These are phyloP conservation scores for Tridacna gigas DNA, from an alignment of 2,888 invertebrate species.

Conservation along the genomic window DNA sequence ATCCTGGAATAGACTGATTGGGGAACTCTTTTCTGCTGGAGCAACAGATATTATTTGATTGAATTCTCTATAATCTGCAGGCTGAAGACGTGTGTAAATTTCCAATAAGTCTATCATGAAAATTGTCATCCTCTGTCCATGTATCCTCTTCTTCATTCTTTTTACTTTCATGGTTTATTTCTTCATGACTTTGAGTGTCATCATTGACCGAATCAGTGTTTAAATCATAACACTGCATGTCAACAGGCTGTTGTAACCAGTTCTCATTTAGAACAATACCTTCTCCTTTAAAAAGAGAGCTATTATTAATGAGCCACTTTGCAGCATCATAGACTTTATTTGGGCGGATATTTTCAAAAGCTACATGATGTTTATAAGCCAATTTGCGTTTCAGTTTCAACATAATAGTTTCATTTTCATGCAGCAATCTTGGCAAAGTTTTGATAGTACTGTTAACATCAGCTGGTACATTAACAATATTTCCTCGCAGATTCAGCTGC, in stretches of 20 bases:
- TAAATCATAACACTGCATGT: not conserved
- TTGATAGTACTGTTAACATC: conserved; percentile 63
- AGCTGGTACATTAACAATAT: conserved; percentile 68
- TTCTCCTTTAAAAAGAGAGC: conserved; percentile 43
- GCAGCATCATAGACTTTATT: conserved; percentile 56
- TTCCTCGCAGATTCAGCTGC: conserved; percentile 58
- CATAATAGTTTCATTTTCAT: no score
- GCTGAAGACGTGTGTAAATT: conserved; percentile 35
- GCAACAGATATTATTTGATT: conserved; percentile 43
- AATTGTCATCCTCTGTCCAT: conserved; percentile 36
- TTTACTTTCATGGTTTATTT: not conserved
- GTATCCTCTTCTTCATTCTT: conserved; percentile 10
- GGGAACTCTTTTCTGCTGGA: conserved; percentile 33
- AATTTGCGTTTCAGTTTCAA: conserved; percentile 55
- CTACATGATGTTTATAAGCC: conserved; percentile 40
- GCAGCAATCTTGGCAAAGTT: conserved; percentile 53
- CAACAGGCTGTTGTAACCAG: conserved; percentile 27
- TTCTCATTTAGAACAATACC: conserved; percentile 43
- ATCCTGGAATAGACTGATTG: conserved; percentile 26
- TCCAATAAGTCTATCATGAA: conserved; percentile 26
- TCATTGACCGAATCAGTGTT: not conserved
- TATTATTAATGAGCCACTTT: conserved; percentile 57
- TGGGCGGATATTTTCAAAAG: conserved; percentile 57
- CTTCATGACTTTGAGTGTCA: not conserved
- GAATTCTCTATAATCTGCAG: conserved; percentile 47